Evolutionary conservation across 2,888 invertebrate genomes (phyloP).

Genomic region (Melinopterus prodromus): DNA sequence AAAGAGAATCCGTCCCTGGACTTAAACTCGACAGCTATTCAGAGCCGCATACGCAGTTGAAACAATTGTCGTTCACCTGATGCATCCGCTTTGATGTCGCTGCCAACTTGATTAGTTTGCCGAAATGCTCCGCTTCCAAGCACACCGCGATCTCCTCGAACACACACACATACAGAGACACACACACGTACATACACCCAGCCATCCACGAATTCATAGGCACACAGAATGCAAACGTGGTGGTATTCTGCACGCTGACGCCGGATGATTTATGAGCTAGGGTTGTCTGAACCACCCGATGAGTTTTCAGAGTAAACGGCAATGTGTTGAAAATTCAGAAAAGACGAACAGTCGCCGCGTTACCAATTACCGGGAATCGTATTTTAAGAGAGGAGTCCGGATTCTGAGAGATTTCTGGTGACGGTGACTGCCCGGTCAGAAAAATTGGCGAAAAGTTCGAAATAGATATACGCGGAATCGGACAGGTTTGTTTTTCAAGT

Average conservation of each 20-base stretch:
- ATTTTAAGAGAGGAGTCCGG: not conserved
- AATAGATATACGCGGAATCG: not conserved
- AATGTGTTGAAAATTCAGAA: not conserved
- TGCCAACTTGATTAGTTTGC: slow-evolving; percentile 43
- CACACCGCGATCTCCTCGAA: slow-evolving; percentile 16
- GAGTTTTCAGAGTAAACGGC: not conserved
- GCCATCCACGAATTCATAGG: not conserved
- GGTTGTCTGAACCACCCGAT: not conserved
- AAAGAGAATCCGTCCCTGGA: not conserved
- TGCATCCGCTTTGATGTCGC: slow-evolving; percentile 42
- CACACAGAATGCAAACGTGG: not conserved
- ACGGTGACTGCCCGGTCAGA: not conserved
- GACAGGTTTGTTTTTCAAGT: not conserved
- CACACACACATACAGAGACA: not conserved
- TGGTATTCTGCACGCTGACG: slow-evolving; percentile 13
- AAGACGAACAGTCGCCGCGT: not conserved
- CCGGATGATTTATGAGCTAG: slow-evolving; percentile 25
- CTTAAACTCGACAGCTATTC: slow-evolving; percentile 31
- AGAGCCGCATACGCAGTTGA: slow-evolving; percentile 37
- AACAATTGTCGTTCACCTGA: slow-evolving; percentile 40
- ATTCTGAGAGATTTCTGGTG: not conserved
- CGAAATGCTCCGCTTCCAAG: slow-evolving; percentile 27
- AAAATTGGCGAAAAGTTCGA: not conserved
- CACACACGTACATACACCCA: not conserved
- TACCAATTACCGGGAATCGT: slow-evolving; percentile 4